Base-by-base conservation (phyloP, 1,140 invertebrate species). In the Hylaeus anthracinus region DNA sequence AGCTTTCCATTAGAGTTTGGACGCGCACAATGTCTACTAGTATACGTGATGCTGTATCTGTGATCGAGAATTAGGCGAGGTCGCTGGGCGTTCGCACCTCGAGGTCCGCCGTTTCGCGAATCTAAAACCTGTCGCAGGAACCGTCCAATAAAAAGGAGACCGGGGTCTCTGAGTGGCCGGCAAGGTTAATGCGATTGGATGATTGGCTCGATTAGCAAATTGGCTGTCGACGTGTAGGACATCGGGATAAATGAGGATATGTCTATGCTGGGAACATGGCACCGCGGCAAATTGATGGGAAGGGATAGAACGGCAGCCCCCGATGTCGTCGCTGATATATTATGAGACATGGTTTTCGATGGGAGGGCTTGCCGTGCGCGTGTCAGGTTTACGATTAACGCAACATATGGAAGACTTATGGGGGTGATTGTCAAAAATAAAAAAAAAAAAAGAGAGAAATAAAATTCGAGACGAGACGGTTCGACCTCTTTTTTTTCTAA, bases 181-280 rank as follows among this genome's bases (percentile, higher is more conserved):
- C 92, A 93, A 93, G 92, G 92, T 93, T 93, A 93, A 93, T 91
- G 86, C 87, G 90, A 93, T 92, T 91, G 92, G 85, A 92, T 92
- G 91, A 93, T 93, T 93, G 91, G 90, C 89, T 92, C 87, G 88
- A 93, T 93, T 92, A 89, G 90, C 87, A 92, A 92, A 93, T 93
- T 93, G 91, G 81, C 70, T 84, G 86, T 87, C 79, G 72, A 88
- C 82, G 85, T 89, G 80, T 84, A 89, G 90, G 87, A 89, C 92
- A 92, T 90, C 89, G 91, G 85, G 85, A 92, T 91, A 93, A 93
- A 93, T 93, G 92, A 93, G 92, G 92, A 93, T 93, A 93, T 91
- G 90, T 85, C 89, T 89, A 88, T 81, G 88, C 87, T 92, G 92
- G 88, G 90, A 90, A 91, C 90, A 89, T 72, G 86, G 81, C 72